Percentiles rank a stretch among this genome's conserved stretches.
Evolutionary conservation across 2,113 vertebrate species (phyloP).

Genomic region (Pelobates fuscus): DNA sequence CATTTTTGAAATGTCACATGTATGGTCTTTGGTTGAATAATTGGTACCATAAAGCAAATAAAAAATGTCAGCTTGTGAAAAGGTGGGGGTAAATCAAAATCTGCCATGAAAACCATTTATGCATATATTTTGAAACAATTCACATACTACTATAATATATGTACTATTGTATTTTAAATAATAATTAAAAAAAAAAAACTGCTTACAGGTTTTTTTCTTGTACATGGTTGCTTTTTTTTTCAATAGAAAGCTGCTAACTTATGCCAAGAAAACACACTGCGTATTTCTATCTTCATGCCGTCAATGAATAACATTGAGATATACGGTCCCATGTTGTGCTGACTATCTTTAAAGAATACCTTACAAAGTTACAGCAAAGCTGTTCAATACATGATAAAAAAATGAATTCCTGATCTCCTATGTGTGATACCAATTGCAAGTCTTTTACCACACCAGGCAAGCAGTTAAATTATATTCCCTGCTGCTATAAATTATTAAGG

Average conservation of each 20-base stretch:
- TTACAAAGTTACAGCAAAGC: not conserved
- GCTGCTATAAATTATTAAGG: not conserved
- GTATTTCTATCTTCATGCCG: not conserved
- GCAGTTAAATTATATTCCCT: conserved; percentile 13
- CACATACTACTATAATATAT: too few relatives aligned
- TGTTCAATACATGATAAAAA: not conserved
- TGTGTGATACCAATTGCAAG: conserved; percentile 1
- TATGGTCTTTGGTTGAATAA: too few relatives aligned
- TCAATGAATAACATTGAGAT: not conserved
- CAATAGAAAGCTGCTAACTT: not conserved
- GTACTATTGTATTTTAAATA: too few relatives aligned
- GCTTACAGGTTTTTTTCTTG: too few relatives aligned
- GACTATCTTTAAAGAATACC: not conserved
- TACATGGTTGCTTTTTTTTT: too few relatives aligned
- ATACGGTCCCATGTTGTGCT: not conserved
- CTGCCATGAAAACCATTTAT: too few relatives aligned
- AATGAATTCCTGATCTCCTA: not conserved
- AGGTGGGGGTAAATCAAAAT: too few relatives aligned
- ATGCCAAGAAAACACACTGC: not conserved
- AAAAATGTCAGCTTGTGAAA: too few relatives aligned
- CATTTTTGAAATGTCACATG: too few relatives aligned
- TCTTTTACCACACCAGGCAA: conserved; percentile 16
- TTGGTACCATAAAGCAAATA: too few relatives aligned
- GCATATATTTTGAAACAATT: too few relatives aligned
- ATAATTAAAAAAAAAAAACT: too few relatives aligned